Conservation (phyloP, 2,888 invertebrate genomes). For the Sisyra terminalis region DNA sequence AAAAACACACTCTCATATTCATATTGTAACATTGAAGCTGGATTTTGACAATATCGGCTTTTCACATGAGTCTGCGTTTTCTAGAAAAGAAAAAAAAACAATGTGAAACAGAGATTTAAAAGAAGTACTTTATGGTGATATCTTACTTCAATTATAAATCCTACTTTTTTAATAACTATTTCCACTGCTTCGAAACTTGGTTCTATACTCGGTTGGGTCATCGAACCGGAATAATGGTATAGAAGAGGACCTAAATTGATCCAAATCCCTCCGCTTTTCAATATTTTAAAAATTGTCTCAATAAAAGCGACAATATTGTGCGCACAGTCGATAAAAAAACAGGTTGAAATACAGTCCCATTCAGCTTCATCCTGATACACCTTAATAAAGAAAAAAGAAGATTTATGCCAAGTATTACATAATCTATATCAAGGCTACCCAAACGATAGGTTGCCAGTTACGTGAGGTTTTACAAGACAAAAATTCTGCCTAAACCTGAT, state of each 20-base stretch:
- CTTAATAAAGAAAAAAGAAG: no score
- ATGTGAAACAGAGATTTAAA: background rate
- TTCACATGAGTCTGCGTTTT: slow-evolving; percentile 63
- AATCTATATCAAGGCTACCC: no score
- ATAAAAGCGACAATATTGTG: slow-evolving; percentile 91
- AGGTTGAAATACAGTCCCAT: slow-evolving; percentile 89
- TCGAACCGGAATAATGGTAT: slow-evolving; percentile 80
- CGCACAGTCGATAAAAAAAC: slow-evolving; percentile 98
- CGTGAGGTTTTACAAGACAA: no score
- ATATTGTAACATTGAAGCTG: slow-evolving; percentile 81
- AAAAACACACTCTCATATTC: slow-evolving; percentile 87
- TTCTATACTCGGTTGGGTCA: slow-evolving; percentile 78
- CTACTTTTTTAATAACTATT: slow-evolving; percentile 62
- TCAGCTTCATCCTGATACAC: slow-evolving; percentile 54
- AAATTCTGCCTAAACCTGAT: no score
- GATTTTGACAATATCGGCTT: slow-evolving; percentile 85
- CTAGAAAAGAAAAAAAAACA: slow-evolving; percentile 28
- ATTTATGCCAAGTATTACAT: no score
- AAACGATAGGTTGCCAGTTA: no score
- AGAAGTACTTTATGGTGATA: no score
- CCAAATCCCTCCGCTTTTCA: slow-evolving; percentile 83
- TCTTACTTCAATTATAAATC: slow-evolving; percentile 62
- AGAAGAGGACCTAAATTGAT: slow-evolving; percentile 82
- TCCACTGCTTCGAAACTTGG: slow-evolving; percentile 75
- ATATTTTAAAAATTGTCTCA: slow-evolving; percentile 75